Percentiles rank a stretch among this genome's conserved stretches.
Evolutionary conservation across 2,113 vertebrate species (phyloP).

Genomic region (Sinocyclocheilus maitianheensis): DNA sequence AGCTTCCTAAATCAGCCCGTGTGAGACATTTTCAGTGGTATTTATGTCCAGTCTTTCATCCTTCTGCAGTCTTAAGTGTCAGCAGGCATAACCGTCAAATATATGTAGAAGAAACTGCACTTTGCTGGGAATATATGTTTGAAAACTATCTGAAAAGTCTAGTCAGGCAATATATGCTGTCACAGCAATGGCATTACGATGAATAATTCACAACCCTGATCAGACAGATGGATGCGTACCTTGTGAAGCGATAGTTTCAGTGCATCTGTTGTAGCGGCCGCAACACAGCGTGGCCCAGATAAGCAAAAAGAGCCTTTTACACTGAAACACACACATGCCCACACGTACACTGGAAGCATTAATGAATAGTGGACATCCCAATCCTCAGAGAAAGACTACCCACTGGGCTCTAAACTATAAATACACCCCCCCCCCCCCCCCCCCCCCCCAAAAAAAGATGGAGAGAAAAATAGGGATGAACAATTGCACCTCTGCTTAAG

Average conservation of each 20-base stretch:
- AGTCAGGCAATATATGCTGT: constrained; percentile 38
- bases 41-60: neutral
- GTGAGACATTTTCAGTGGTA: neutral
- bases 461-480: no score
- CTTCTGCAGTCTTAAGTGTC: neutral
- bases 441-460: no score
- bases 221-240: constrained; percentile 58
- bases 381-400: no score
- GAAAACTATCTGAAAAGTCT: neutral
- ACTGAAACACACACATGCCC: no score
- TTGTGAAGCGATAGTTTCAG: constrained; percentile 53
- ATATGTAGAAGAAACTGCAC: neutral
- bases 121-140: neutral
- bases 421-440: no score
- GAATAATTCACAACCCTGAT: constrained; percentile 71
- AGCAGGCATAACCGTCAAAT: neutral
- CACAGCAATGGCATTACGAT: constrained; percentile 64
- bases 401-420: no score
- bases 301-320: no score
- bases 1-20: neutral
- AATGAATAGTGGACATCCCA: no score
- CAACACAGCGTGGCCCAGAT: no score
- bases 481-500: no score
- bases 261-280: no score
- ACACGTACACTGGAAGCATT: no score